A percentile compares a stretch with the other conserved stretches of the same genome.
Evolutionary conservation across 2,888 invertebrate species (phyloP).

Genomic region (Acholoe squamosa): DNA sequence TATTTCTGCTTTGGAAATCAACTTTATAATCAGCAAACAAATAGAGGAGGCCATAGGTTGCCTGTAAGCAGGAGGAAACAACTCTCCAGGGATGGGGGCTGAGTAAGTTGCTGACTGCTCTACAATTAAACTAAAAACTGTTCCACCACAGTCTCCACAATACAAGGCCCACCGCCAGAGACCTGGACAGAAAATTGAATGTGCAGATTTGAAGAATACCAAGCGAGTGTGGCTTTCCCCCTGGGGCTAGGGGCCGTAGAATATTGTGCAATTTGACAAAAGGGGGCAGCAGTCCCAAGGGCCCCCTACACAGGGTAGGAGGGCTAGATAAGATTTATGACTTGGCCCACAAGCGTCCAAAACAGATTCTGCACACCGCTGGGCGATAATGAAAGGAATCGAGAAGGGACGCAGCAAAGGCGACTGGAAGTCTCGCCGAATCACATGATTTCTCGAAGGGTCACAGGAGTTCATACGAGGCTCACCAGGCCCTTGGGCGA

Average conservation of each 20-base stretch:
- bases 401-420: conserved; percentile 11
- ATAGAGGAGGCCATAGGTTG: too few species aligned
- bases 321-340: conserved; percentile 45
- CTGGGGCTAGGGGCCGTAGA: background rate
- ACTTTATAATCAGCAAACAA: too few species aligned
- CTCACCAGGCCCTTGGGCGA: background rate
- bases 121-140: background rate
- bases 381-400: conserved; percentile 54
- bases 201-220: conserved; percentile 54
- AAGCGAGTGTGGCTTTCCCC: background rate
- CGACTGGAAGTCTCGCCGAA: conserved; percentile 25
- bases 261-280: conserved; percentile 40
- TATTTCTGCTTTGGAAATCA: too few species aligned
- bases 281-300: background rate
- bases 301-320: conserved; percentile 26
- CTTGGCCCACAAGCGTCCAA: conserved; percentile 25
- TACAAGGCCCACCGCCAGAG: background rate
- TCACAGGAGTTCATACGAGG: background rate
- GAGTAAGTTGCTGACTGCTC: background rate
- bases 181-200: conserved; percentile 26
- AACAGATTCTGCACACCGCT: conserved; percentile 22
- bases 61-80: too few species aligned
- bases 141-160: background rate
- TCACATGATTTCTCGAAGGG: conserved; percentile 41
- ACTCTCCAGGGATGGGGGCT: background rate